Evolutionary conservation across 2,113 vertebrate genomes (phyloP).

Genomic region (Chaetodon trifascialis): DNA sequence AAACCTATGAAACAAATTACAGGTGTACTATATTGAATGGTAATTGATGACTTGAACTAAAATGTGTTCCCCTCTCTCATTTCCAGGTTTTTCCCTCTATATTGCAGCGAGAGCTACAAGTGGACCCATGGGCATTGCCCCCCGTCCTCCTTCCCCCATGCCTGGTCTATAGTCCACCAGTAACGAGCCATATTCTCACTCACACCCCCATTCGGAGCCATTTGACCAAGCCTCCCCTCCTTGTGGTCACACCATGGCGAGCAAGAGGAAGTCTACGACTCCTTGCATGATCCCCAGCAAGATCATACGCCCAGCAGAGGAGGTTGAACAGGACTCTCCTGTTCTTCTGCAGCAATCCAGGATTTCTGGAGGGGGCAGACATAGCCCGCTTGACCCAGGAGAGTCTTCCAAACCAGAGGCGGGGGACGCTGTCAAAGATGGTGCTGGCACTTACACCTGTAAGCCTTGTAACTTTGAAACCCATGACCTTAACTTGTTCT

Average conservation of each 20-base stretch:
- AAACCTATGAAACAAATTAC: neutral
- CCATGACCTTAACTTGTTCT: slow-evolving; percentile 91
- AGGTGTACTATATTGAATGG: neutral
- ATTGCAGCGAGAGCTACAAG: slow-evolving; percentile 34
- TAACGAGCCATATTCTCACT: slow-evolving; percentile 61
- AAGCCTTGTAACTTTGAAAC: slow-evolving; percentile 92
- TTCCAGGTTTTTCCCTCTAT: slow-evolving; percentile 64
- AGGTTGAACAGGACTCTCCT: slow-evolving; percentile 76
- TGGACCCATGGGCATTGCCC: slow-evolving; percentile 70
- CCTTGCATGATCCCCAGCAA: slow-evolving; percentile 99
- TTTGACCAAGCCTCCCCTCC: slow-evolving; percentile 53
- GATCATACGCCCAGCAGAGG: slow-evolving; percentile 84
- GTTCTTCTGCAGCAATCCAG: slow-evolving; percentile 70
- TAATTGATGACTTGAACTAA: slow-evolving; percentile 27
- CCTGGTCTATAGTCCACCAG: slow-evolving; percentile 74
- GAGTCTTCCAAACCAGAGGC: slow-evolving; percentile 74
- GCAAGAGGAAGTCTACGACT: slow-evolving; percentile 96
- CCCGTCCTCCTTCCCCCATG: slow-evolving; percentile 73
- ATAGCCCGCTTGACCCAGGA: slow-evolving; percentile 52
- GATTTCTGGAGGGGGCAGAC: slow-evolving; percentile 58
- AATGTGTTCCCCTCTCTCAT: slow-evolving; percentile 15
- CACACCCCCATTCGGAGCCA: slow-evolving; percentile 57
- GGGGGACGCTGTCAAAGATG: slow-evolving; percentile 72
- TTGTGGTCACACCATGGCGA: slow-evolving; percentile 88
- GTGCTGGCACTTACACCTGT: slow-evolving; percentile 88